Evolutionary conservation across 2,113 vertebrate species (phyloP), one percentile per base, ranked within the genome.

Genomic region (Melanocharis versteri): DNA sequence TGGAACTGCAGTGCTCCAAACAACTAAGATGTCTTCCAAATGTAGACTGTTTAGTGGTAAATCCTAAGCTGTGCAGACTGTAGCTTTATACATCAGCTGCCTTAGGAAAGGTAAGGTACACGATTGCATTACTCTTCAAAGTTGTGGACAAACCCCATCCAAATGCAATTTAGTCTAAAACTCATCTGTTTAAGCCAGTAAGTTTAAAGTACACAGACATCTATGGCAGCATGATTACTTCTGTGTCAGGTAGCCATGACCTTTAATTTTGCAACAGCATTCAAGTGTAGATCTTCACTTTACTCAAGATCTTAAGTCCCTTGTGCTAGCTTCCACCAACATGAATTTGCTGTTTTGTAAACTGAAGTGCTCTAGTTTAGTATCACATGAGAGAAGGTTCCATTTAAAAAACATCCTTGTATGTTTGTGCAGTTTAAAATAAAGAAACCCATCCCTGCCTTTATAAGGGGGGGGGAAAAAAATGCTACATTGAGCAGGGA

Each of bases 401-500:
- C 80, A 82, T 96, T 97, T 85, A 87, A 89, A 98, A 98, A 96
- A 98, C 86, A 96, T 97, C 97, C 97, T 97, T 96, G 90, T 97
- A 97, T 97, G 96, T 97, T 95, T 98, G 98, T 98, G 98, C 96
- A 98, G 98, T 98, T 98, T 98, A 97, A 87, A 95, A 69, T 93
- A 98, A 98, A 97, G 92, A 98, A 97, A 97, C 94, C 93, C 90
- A 97, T 96, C 97, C 97, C 98, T 98, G 97, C 96, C 94, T 98
- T 98, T 94, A 80, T 94, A 95, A 92, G 83, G 64, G 89, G 87
- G 89, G 89, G 89, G 65, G 48, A 27, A 83, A 87, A 83, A 93
- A 98, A 98, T 98, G 98, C 98, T 99, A 99, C 98, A 98, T 98
- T 90, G 96, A 97, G 97, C 98, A 98, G 98, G 98, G 97, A 97